These are phyloP conservation scores for Augochlorella aurata DNA, from an alignment of 2,888 invertebrate genomes.

Conservation along the genomic window DNA sequence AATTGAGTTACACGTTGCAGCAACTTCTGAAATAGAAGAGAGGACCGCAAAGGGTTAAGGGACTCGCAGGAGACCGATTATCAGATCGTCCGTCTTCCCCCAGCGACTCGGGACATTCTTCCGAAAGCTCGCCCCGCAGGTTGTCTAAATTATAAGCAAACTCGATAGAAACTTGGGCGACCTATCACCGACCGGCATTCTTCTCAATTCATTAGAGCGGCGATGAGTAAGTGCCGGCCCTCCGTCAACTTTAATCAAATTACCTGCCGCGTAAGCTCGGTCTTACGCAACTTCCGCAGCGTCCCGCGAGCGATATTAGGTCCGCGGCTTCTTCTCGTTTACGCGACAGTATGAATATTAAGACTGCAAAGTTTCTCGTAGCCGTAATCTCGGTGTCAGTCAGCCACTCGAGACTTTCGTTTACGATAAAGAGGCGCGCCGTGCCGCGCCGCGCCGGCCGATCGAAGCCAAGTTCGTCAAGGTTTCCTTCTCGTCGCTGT, in stretches of 20 bases:
- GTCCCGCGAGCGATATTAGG: constrained; percentile 12
- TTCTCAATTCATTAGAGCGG: neutral
- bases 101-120: neutral
- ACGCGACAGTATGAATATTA: constrained; percentile 31
- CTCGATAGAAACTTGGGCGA: constrained; percentile 8
- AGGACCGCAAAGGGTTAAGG: neutral
- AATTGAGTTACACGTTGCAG: no score
- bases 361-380: constrained; percentile 36
- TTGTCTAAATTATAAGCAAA: constrained; percentile 12
- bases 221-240: constrained; percentile 3
- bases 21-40: no score
- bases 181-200: neutral
- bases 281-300: constrained; percentile 5
- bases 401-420: constrained; percentile 46
- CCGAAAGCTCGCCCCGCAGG: neutral
- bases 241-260: constrained; percentile 6
- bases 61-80: neutral
- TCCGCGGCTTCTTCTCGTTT: constrained; percentile 1
- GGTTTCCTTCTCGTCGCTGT: constrained; percentile 16
- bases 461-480: constrained; percentile 41
- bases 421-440: constrained; percentile 17
- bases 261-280: neutral
- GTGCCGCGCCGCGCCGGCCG: neutral
- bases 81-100: neutral
- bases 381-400: constrained; percentile 45